These are phyloP conservation scores for Stomatorhinus walkeri DNA, from an alignment of 2,797 vertebrate genomes.

Conservation along the genomic window DNA sequence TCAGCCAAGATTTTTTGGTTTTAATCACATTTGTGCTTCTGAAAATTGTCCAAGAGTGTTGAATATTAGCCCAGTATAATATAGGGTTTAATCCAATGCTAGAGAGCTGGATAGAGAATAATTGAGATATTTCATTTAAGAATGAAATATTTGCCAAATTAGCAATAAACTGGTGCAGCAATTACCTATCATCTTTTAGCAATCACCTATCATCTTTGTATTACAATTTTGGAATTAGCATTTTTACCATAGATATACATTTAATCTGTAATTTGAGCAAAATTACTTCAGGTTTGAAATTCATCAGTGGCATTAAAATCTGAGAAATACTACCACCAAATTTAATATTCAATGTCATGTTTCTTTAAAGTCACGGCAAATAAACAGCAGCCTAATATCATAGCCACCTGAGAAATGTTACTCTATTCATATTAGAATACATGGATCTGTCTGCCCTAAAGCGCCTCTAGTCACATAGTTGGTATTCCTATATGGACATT, in stretches of 20 bases:
- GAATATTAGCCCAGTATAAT: background rate
- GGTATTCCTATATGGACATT: slow-evolving; percentile 26
- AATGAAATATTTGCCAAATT: background rate
- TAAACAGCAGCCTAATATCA: background rate
- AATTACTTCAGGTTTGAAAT: background rate
- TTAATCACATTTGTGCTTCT: background rate
- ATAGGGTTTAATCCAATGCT: background rate
- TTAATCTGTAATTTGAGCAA: background rate
- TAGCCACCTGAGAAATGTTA: background rate
- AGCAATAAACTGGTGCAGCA: background rate
- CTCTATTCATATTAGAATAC: slow-evolving; percentile 20
- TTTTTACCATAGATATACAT: background rate
- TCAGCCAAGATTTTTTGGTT: background rate
- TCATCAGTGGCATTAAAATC: background rate
- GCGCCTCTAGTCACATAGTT: slow-evolving; percentile 18
- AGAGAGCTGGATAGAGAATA: background rate
- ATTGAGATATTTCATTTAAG: background rate
- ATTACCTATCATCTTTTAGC: background rate
- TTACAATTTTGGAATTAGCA: background rate
- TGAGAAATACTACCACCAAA: background rate
- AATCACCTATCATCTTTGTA: background rate
- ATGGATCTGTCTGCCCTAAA: background rate
- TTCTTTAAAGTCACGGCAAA: slow-evolving; percentile 10
- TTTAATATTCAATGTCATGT: background rate
- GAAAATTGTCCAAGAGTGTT: background rate